These are phyloP conservation scores for Colletes collaris DNA, from an alignment of 2,888 invertebrate species.

Conservation along the genomic window DNA sequence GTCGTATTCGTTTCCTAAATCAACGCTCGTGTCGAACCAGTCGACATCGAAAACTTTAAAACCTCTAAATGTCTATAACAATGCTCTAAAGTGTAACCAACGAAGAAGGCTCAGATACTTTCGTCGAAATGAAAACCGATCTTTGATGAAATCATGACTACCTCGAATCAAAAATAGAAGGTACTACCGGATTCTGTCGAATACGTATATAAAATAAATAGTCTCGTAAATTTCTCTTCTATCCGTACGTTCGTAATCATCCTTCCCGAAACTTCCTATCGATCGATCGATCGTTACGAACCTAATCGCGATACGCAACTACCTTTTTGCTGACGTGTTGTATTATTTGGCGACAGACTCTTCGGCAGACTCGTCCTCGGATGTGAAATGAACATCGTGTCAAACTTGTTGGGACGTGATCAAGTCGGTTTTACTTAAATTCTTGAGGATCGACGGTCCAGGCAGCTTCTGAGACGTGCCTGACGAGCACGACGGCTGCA, in stretches of 20 bases:
- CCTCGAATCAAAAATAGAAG: background rate
- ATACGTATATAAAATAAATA: slow-evolving; percentile 32
- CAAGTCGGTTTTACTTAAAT: slow-evolving; percentile 80
- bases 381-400: slow-evolving; percentile 69
- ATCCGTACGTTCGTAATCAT: slow-evolving; percentile 12
- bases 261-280: background rate
- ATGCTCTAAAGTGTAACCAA: background rate
- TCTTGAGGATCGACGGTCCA: slow-evolving; percentile 81
- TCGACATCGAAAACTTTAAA: background rate
- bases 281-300: slow-evolving; percentile 19
- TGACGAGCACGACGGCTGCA: slow-evolving; percentile 69
- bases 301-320: slow-evolving; percentile 24
- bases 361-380: slow-evolving; percentile 49
- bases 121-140: too few relatives aligned
- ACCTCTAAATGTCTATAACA: background rate
- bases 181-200: slow-evolving; percentile 3
- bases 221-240: slow-evolving; percentile 19
- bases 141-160: too few relatives aligned
- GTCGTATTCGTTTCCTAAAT: background rate
- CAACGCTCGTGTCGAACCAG: background rate
- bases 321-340: slow-evolving; percentile 32
- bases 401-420: slow-evolving; percentile 81
- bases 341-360: slow-evolving; percentile 19
- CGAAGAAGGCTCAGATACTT: background rate
- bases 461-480: slow-evolving; percentile 76